phyloP scores from a whole-genome alignment of 2,888 invertebrate genomes.

The Callinectes sapidus region DNA sequence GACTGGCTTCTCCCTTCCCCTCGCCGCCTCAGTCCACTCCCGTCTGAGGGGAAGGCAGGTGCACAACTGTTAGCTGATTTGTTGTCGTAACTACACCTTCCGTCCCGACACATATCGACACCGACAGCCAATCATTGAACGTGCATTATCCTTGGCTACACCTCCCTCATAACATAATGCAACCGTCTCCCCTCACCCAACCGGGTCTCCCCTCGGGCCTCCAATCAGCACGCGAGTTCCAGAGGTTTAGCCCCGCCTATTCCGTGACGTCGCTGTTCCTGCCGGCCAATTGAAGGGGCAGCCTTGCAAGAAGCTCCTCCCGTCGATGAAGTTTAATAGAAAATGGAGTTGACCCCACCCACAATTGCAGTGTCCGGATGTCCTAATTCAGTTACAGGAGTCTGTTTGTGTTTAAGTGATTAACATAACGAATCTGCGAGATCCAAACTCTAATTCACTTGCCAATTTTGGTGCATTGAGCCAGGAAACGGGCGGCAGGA shows the following conservation, averaged over 20 bases:
- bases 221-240: constrained; percentile 54
- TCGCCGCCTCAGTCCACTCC: constrained; percentile 55
- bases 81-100: constrained; percentile 69
- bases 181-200: constrained; percentile 60
- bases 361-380: constrained; percentile 57
- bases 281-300: constrained; percentile 9
- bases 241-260: constrained; percentile 41
- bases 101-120: constrained; percentile 70
- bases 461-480: constrained; percentile 61
- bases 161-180: constrained; percentile 68
- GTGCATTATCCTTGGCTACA: constrained; percentile 70
- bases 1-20: constrained; percentile 31
- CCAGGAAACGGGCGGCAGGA: constrained; percentile 33
- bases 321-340: constrained; percentile 56
- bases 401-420: constrained; percentile 70
- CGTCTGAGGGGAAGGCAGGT: constrained; percentile 63
- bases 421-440: constrained; percentile 67
- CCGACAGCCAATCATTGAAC: constrained; percentile 69
- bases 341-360: constrained; percentile 67
- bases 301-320: constrained; percentile 45
- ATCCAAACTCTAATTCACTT: constrained; percentile 63
- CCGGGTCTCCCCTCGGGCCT: constrained; percentile 40
- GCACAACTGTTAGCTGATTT: constrained; percentile 70
- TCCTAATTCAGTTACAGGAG: constrained; percentile 69
- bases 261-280: constrained; percentile 34